Percentiles rank a stretch among this genome's conserved stretches.
These are phyloP conservation scores for Chrysocyon brachyurus DNA, from an alignment of 2,797 vertebrate species.

Conservation along the genomic window DNA sequence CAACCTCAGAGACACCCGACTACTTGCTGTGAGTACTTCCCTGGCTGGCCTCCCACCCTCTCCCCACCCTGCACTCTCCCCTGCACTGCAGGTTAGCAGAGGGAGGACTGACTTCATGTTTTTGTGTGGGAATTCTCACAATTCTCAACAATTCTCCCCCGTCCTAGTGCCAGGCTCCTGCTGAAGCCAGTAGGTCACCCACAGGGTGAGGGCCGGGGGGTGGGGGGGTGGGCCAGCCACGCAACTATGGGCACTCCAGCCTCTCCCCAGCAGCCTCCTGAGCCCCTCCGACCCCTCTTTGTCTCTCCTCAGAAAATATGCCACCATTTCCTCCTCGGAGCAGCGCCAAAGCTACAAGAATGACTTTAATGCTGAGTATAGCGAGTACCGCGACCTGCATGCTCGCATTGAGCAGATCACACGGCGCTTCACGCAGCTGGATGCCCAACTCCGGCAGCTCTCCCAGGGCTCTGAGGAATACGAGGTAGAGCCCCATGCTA, in stretches of 20 bases:
- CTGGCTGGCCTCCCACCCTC: no score
- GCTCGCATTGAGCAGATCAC: constrained; percentile 97
- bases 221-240: accelerated
- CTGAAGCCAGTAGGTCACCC: background rate
- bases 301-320: constrained; percentile 93
- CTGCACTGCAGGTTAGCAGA: background rate
- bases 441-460: constrained; percentile 96
- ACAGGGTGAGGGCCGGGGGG: background rate
- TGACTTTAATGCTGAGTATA: constrained; percentile 98
- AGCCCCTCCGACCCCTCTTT: background rate
- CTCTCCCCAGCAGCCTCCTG: background rate
- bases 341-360: constrained; percentile 98
- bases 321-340: constrained; percentile 93
- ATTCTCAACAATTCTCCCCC: no score
- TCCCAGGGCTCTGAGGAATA: constrained; percentile 96
- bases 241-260: background rate
- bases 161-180: background rate
- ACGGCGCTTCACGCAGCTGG: constrained; percentile 96
- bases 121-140: background rate
- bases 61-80: accelerated
- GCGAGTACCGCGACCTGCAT: constrained; percentile 96
- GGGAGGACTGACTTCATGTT: background rate
- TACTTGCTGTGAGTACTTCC: constrained; percentile 96
- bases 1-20: constrained; percentile 95
- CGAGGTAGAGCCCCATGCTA: constrained; percentile 89